Evolutionary conservation across 2,113 vertebrate genomes (phyloP), one percentile per base, ranked within the genome.

Genomic region (Podarcis muralis): DNA sequence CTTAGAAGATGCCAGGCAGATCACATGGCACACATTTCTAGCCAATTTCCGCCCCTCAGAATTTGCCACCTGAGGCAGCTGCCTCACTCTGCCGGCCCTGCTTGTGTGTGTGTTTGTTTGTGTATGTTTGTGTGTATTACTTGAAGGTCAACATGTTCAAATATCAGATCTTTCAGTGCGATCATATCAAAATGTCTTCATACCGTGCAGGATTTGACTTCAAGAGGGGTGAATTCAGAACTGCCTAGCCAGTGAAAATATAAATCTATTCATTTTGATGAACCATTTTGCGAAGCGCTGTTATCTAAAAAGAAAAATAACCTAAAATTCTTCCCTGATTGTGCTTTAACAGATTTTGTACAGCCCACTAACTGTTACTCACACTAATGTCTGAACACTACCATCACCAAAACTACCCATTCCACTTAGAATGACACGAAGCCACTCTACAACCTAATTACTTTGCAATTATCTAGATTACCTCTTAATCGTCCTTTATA

Each of bases 301-400:
- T 40, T 84, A 37, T 53, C 71, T 32, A 32, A n/a, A 23, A 18
- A 5, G 35, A 88, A 93, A 75, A 91, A 87, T 13, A 43, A 68
- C 68, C 81, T 83, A 86, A 90, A 91, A 81, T 77, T 96, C 71
- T 69, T 8, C 59, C 88, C 0, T 5, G 27, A 83, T 90, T 9
- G 2, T 94, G 94, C 72, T 84, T 83, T 32, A 62, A 57, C 16
- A 89, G 30, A 69, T 18, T 89, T 59, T 89, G 88, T 69, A 35
- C 85, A 84, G 87, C 66, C 83, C 90, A 88, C 87, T 91, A 25
- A 71, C 35, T 91, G 81, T 89, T 87, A 92, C 40, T 94, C 87
- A 92, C 71, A 84, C 25, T 78, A 94, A 89, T 88, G 85, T 76
- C 71, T 86, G 91, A 95, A 91, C 86, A 87, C 89, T 94, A 32